Conservation (phyloP, 2,113 vertebrate species). For the Pontoporia blainvillei region DNA sequence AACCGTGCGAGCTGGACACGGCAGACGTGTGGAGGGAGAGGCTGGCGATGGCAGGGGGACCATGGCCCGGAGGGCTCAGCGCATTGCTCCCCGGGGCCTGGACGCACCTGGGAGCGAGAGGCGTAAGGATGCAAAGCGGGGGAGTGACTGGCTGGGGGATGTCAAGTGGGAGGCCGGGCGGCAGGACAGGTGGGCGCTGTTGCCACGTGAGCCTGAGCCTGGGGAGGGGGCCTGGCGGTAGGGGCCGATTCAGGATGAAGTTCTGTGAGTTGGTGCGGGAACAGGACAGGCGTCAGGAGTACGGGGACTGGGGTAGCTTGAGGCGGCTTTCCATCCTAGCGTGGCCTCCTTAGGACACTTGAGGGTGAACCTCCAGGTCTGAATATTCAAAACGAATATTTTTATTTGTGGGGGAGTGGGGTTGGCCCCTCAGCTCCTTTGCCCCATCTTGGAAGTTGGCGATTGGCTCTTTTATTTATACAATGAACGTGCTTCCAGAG, state of each 20-base stretch:
- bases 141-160: neutral
- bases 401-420: neutral
- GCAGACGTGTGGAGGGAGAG: too few species aligned
- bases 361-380: neutral
- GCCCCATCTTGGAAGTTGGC: neutral
- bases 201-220: accelerated
- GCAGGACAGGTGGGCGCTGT: neutral
- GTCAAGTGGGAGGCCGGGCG: accelerated
- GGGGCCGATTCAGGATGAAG: neutral
- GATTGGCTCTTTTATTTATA: accelerated
- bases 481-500: neutral
- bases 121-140: neutral
- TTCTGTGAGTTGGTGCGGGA: accelerated
- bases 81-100: neutral
- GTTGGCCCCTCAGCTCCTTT: neutral
- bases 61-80: too few species aligned
- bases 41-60: neutral
- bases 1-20: neutral
- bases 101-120: neutral
- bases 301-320: neutral
- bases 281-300: accelerated
- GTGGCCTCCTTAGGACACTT: neutral
- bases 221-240: neutral
- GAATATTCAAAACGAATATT: neutral
- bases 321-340: neutral